phyloP scores from a whole-genome alignment of 2,113 vertebrate genomes.

The Panthera uncia region DNA sequence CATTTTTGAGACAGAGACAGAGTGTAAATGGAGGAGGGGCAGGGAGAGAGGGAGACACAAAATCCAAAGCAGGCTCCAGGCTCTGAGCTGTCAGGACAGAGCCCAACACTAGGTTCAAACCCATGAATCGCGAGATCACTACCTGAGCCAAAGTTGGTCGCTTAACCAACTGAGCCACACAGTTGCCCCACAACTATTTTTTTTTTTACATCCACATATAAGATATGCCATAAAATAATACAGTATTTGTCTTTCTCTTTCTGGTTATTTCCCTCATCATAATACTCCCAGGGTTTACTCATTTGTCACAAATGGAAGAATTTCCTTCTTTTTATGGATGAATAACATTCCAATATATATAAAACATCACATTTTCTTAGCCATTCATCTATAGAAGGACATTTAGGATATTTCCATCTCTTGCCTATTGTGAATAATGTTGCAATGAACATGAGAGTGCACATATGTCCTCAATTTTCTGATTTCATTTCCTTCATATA shows the following conservation, averaged over 20 bases:
- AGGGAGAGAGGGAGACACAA: no score
- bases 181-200: no score
- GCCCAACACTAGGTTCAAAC: no score
- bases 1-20: no score
- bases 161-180: no score
- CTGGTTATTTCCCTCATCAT: not conserved
- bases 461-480: not conserved
- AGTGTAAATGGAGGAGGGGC: no score
- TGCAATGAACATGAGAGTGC: no score
- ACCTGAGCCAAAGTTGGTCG: no score
- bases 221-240: not conserved
- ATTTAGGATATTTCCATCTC: not conserved
- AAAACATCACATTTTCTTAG: not conserved
- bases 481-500: not conserved
- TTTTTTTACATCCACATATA: not conserved
- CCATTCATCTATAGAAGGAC: not conserved
- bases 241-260: not conserved
- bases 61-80: no score
- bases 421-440: not conserved
- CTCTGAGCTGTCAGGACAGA: no score
- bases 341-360: not conserved
- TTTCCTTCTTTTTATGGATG: not conserved
- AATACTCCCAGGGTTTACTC: not conserved
- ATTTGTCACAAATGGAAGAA: not conserved
- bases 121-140: no score